Base-by-base conservation (phyloP, 2,113 vertebrate genomes). In the Tricholaema leucomelas region DNA sequence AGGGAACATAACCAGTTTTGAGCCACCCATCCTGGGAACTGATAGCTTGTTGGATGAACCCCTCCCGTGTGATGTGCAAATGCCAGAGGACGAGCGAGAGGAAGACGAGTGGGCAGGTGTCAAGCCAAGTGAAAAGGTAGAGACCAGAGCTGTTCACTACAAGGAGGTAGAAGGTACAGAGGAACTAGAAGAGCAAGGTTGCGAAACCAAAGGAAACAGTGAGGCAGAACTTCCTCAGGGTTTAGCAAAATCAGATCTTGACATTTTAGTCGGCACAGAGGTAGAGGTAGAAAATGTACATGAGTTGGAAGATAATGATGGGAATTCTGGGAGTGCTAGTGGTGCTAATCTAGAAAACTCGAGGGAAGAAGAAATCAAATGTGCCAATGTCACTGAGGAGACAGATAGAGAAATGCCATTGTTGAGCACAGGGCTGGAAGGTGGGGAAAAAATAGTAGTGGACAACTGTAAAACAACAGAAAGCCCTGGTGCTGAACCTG, bases 71-170 rank as follows among this genome's bases (percentile, higher is more conserved):
- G 95, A 93, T 85, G 61, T 90, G 82, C 91, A 94, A 94, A 93
- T 95, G 75, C 85, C 94, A 96, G 65, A 95, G 84, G 95, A 96
- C 48, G 92, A 95, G 48, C 88, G 0, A 59, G 91, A 87, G 56
- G 91, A 95, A 91, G 91, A 94, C 80, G 70, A 96, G 59, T 93
- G 97, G 96, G 88, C 87, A 97, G 94, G 91, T 96, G 92, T 95
- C 96, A 92, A 98, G 85, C 80, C 95, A 75, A 94, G 60, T 96
- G 91, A 97, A 97, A 97, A 97, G 96, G 97, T 97, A 97, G 97
- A 97, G 59, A 96, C 63, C 91, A 69, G 69, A 96, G 66, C 38
- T 95, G 23, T 82, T 95, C 90, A 80, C 88, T 78, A 58, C 88
- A 69, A 92, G 80, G 81, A 92, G 54, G 40, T 96, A 96, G 92